phyloP scores from a whole-genome alignment of 2,113 vertebrate species.

The Urocitellus parryii region DNA sequence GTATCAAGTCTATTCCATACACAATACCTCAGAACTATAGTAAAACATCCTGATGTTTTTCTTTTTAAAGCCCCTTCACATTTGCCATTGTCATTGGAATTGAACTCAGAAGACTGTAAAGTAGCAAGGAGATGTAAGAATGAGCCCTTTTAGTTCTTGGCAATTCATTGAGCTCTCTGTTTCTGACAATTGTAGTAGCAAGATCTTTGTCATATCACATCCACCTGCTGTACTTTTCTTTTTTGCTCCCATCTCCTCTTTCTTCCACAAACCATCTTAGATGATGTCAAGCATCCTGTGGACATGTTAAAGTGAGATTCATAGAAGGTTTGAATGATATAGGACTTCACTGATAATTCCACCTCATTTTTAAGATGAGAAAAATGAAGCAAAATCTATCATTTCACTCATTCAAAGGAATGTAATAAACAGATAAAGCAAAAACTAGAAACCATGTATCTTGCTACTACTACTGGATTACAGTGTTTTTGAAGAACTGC shows the following conservation, averaged over 20 bases:
- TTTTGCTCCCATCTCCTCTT: background rate
- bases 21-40: constrained; percentile 50
- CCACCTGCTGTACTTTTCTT: background rate
- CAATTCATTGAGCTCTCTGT: background rate
- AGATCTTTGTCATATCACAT: background rate
- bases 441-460: background rate
- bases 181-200: background rate
- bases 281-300: background rate
- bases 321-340: constrained; percentile 13
- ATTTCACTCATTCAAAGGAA: background rate
- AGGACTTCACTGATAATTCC: background rate
- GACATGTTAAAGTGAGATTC: background rate
- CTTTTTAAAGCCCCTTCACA: constrained; percentile 48
- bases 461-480: background rate
- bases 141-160: background rate
- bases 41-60: constrained; percentile 42
- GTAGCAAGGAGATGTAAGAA: background rate
- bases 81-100: constrained; percentile 27
- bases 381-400: constrained; percentile 6
- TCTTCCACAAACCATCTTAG: background rate
- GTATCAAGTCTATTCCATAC: constrained; percentile 43
- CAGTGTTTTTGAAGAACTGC: background rate
- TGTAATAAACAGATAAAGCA: background rate
- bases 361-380: background rate
- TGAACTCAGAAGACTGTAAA: constrained; percentile 42